phyloP scores from a whole-genome alignment of 1,140 invertebrate genomes.

The Tetranychus urticae region DNA sequence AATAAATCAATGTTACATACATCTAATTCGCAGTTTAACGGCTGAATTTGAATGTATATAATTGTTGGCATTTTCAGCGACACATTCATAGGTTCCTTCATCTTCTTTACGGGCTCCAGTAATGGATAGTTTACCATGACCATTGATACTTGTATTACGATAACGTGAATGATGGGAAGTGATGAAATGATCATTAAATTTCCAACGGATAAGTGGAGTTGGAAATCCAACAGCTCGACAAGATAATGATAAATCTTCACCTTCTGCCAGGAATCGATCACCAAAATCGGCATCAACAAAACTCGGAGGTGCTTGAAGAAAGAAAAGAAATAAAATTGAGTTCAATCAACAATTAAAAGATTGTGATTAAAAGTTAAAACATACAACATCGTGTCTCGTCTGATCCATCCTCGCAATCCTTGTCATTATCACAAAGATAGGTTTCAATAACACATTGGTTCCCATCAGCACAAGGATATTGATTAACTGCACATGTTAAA shows the following conservation, averaged over 20 bases:
- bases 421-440: slow-evolving; percentile 51
- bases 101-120: neutral
- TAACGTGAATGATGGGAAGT: neutral
- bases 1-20: too few relatives aligned
- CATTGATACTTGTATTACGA: neutral
- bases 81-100: neutral
- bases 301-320: neutral
- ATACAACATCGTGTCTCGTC: slow-evolving; percentile 27
- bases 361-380: neutral
- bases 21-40: too few relatives aligned
- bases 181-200: slow-evolving; percentile 38
- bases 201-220: slow-evolving; percentile 72
- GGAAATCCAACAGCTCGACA: slow-evolving; percentile 75
- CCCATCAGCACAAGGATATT: neutral
- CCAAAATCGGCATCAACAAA: neutral
- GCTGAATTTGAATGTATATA: neutral
- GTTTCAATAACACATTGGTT: slow-evolving; percentile 9
- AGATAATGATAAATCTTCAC: slow-evolving; percentile 44
- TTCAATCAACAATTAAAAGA: neutral
- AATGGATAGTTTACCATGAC: neutral
- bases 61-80: neutral
- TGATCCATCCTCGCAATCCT: slow-evolving; percentile 48
- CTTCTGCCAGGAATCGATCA: slow-evolving; percentile 21
- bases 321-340: neutral
- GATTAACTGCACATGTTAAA: neutral